Base-by-base conservation (phyloP, 2,113 vertebrate genomes). In the Caracal caracal region DNA sequence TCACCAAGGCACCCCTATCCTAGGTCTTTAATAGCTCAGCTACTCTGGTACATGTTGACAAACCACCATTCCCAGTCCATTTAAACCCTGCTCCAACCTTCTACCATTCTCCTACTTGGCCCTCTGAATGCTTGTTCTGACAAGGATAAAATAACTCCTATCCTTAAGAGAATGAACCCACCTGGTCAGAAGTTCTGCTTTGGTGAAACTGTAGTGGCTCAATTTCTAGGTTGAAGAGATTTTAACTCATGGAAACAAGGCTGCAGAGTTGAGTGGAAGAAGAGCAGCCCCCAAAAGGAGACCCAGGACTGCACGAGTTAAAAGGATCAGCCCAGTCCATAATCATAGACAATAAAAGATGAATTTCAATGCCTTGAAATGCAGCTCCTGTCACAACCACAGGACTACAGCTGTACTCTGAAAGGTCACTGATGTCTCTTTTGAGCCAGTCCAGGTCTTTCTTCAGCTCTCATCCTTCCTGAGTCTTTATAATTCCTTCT, bases 191-290 rank as follows among this genome's bases (percentile, higher is more conserved):
- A 78, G 35, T 73, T 43, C 59, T 94, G 49, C 78, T 59, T 78
- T 93, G n/a, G 19, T 47, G 35, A 79, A 78, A 78, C 49, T 2
- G 3, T 35, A 95, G 56, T 53, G n/a, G 65, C 30, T 91, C 61
- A 70, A n/a, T 75, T 95, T 88, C 43, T 56, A 78, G 17, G 17
- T 78, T 78, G 68, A 83, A 95, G 76, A 71, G 13, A 91, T 78
- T 70, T 70, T 49, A 56, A 49, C 37, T 93, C 11, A 63, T 63
- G 61, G 30, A 88, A 87, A 63, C 87, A 68, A 91, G 40, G 51
- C 33, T 61, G 15, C 49, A 93, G 35, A 90, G 6, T 47, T 82
- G 75, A 88, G 30, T 24, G 28, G 56, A 96, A 66, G 76, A 53
- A 87, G 24, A 87, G n/a, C 40, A 83, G 9, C 15, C 13, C 59